These are phyloP conservation scores for Acronicta alni DNA, from an alignment of 2,888 invertebrate species.

Conservation along the genomic window DNA sequence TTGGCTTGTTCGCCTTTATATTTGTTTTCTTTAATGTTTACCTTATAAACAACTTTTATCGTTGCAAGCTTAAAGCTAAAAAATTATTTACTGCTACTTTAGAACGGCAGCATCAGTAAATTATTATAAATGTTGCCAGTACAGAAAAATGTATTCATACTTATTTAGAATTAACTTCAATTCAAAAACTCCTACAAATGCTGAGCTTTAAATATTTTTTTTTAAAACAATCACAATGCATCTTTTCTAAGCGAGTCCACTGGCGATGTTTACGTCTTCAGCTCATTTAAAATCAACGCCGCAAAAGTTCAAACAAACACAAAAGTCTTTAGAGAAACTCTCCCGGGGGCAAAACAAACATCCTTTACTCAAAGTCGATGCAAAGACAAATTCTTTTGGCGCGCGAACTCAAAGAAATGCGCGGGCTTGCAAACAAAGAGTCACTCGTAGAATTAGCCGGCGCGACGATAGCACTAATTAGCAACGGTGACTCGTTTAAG, in stretches of 20 bases:
- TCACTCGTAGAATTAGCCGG: slow-evolving; percentile 86
- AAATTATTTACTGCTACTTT: not conserved
- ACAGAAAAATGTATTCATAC: not conserved
- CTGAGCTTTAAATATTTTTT: slow-evolving; percentile 23
- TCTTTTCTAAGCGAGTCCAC: slow-evolving; percentile 58
- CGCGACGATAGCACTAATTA: slow-evolving; percentile 87
- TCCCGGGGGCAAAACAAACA: slow-evolving; percentile 80
- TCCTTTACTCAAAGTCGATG: slow-evolving; percentile 82
- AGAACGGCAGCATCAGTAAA: not conserved
- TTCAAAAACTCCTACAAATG: not conserved
- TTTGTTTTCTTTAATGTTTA: slow-evolving; percentile 47
- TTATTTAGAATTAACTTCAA: not conserved
- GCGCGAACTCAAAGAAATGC: slow-evolving; percentile 85
- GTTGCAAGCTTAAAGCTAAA: slow-evolving; percentile 1
- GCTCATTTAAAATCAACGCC: slow-evolving; percentile 58
- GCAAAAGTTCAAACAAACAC: slow-evolving; percentile 71
- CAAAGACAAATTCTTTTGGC: slow-evolving; percentile 88
- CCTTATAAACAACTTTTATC: slow-evolving; percentile 18
- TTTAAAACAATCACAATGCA: slow-evolving; percentile 29
- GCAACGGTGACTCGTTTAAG: slow-evolving; percentile 87
- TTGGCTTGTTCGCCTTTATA: slow-evolving; percentile 49
- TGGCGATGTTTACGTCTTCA: slow-evolving; percentile 52
- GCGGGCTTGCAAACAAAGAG: slow-evolving; percentile 83
- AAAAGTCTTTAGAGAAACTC: slow-evolving; percentile 73
- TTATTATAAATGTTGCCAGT: too few species aligned